A percentile compares a stretch with the other conserved stretches of the same genome.
Evolutionary conservation across 2,888 invertebrate genomes (phyloP).

Genomic region (Laspeyria flexula): DNA sequence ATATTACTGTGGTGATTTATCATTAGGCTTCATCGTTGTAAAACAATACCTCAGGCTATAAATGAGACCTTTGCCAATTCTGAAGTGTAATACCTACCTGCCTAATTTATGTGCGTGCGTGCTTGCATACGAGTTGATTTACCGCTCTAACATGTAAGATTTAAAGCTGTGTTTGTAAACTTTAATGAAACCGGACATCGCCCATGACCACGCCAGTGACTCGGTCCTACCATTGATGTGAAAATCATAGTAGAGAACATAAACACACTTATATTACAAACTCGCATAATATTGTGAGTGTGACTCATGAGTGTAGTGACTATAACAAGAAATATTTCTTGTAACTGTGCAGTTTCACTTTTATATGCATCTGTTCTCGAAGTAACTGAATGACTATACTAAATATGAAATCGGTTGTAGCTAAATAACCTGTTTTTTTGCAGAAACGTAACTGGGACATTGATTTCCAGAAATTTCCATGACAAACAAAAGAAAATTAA

Average conservation of each 20-base stretch:
- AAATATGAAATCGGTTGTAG: no score
- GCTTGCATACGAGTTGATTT: constrained; percentile 50
- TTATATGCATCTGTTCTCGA: background rate
- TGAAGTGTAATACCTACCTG: constrained; percentile 47
- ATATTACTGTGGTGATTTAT: constrained; percentile 48
- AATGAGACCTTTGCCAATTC: constrained; percentile 34
- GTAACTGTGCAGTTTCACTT: constrained; percentile 20
- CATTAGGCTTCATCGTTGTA: constrained; percentile 38
- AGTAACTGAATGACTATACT: background rate
- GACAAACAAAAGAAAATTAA: no score
- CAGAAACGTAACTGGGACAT: no score
- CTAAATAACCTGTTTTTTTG: no score
- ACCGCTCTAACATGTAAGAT: constrained; percentile 47
- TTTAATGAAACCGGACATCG: constrained; percentile 35
- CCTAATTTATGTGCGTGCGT: constrained; percentile 52
- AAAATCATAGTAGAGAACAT: constrained; percentile 16
- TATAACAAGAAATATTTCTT: constrained; percentile 26
- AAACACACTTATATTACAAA: constrained; percentile 15
- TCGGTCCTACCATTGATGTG: constrained; percentile 14
- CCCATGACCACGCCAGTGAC: constrained; percentile 15
- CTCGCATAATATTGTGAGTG: constrained; percentile 18
- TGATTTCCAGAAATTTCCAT: no score
- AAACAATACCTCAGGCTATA: constrained; percentile 47
- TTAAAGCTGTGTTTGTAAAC: constrained; percentile 49
- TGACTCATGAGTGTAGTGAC: constrained; percentile 25